Evolutionary conservation across 2,113 vertebrate genomes (phyloP).

Genomic region (Festucalex cinctus): DNA sequence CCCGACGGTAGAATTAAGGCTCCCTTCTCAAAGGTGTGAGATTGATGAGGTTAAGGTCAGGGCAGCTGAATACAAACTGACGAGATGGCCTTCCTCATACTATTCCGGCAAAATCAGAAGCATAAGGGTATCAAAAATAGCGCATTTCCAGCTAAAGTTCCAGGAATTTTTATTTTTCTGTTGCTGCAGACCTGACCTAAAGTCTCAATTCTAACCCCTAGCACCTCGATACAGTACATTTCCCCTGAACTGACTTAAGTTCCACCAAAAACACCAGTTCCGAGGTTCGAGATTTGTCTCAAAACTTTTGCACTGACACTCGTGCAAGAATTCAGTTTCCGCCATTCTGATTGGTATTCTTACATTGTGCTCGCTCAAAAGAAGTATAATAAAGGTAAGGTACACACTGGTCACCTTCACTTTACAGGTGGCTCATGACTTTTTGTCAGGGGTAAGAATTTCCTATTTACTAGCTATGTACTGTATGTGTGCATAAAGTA

Average conservation of each 20-base stretch:
- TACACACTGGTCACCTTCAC: not conserved
- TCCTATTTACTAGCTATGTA: not conserved
- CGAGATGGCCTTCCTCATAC: not conserved
- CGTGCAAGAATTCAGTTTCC: too few relatives aligned
- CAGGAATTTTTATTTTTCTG: not conserved
- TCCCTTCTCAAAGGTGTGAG: not conserved
- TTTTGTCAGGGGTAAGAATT: not conserved
- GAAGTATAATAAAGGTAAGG: not conserved
- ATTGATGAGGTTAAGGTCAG: not conserved
- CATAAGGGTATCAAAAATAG: not conserved
- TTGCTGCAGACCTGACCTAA: not conserved
- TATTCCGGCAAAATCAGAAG: not conserved
- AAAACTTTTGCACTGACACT: not conserved
- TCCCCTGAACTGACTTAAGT: too few relatives aligned
- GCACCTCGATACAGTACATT: too few relatives aligned
- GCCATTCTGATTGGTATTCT: not conserved
- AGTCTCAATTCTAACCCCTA: not conserved
- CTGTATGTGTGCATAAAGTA: not conserved
- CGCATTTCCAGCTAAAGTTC: not conserved
- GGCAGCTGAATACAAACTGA: not conserved
- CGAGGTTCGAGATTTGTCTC: not conserved
- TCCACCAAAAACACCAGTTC: too few relatives aligned
- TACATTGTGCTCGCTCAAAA: slow-evolving; percentile 1
- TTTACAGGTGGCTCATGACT: not conserved
- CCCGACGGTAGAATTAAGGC: not conserved